Conservation (phyloP, 2,113 vertebrate species). For the Ploceus nigricollis region DNA sequence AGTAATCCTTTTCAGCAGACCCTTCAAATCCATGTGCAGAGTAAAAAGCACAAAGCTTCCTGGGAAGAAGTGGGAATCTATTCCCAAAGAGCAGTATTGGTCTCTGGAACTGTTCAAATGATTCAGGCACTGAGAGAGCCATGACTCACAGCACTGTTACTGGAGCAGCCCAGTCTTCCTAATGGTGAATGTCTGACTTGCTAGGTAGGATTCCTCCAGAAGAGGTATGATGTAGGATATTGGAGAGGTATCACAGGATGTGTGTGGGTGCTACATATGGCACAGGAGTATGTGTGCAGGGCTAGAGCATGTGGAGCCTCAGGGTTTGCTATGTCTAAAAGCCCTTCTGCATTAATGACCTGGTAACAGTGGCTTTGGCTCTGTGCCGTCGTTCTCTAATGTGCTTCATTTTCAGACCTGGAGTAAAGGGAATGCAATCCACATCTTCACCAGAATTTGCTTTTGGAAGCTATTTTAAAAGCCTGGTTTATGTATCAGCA, state of each 20-base stretch:
- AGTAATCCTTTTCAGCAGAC: not conserved
- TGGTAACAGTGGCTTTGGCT: not conserved
- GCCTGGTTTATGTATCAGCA: not conserved
- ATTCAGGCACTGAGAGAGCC: not conserved
- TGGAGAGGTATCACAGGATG: not conserved
- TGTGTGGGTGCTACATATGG: constrained; percentile 36
- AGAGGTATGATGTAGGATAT: not conserved
- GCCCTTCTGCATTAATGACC: not conserved
- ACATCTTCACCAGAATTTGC: not conserved
- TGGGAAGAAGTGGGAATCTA: not conserved
- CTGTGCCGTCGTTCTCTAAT: not conserved
- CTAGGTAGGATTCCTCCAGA: not conserved
- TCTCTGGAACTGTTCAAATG: constrained; percentile 11
- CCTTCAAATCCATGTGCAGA: not conserved
- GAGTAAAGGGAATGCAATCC: not conserved
- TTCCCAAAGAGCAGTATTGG: not conserved
- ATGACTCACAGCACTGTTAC: not conserved
- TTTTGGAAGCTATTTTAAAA: constrained; percentile 19
- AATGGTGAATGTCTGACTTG: not conserved
- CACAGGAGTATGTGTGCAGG: not conserved
- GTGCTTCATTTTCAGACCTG: not conserved
- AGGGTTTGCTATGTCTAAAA: not conserved
- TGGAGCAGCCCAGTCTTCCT: not conserved
- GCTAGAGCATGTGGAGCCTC: not conserved
- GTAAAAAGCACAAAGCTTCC: not conserved